Base-by-base conservation (phyloP, 2,888 invertebrate genomes). In the Priocnemis perturbator region DNA sequence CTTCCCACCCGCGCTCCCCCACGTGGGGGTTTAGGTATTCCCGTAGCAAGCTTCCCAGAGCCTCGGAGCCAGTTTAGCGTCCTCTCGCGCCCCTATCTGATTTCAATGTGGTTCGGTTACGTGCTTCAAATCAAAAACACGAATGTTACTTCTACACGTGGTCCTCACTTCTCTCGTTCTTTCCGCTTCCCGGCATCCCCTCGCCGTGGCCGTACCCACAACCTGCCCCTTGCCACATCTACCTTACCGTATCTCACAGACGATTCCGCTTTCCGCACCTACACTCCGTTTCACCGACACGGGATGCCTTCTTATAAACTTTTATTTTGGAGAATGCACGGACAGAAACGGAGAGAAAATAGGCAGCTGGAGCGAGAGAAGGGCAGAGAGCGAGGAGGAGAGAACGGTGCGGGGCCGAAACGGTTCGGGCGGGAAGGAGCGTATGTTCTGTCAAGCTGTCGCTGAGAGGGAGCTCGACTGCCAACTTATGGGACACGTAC, bases 361-460 rank as follows among this genome's bases (percentile, higher is more conserved):
- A 44, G 17, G 57, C 21, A 23, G 59, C 50, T 21, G 44, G 48
- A 60, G 23, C 60, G 52, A 66, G 57, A 53, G 59, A 59, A 17
- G 60, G 63, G 20, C 55, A 45, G 50, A n/a, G n/a, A 52, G 58
- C 30, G 56, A 60, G 23, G 15, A 45, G 57, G 17, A 47, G 60
- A 15, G 37, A 1, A 52, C 9, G 23, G 50, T 23, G 47, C 50
- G 17, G 14, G 72, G 74, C 76, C 73, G 76, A 76, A 81, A 80
- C 76, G 83, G 79, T 81, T 81, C 74, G 75, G 73, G 78, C 73
- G 77, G 76, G 79, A 79, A 73, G 77, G 80, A 81, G 83, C 81
- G 84, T 87, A 87, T 87, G 86, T 87, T 86, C 87, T 86, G 87
- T 87, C 87, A 87, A 87, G 87, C 87, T 87, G 87, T 86, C 87